phyloP scores from a whole-genome alignment of 2,113 vertebrate species.

The Muscicapa adusta region DNA sequence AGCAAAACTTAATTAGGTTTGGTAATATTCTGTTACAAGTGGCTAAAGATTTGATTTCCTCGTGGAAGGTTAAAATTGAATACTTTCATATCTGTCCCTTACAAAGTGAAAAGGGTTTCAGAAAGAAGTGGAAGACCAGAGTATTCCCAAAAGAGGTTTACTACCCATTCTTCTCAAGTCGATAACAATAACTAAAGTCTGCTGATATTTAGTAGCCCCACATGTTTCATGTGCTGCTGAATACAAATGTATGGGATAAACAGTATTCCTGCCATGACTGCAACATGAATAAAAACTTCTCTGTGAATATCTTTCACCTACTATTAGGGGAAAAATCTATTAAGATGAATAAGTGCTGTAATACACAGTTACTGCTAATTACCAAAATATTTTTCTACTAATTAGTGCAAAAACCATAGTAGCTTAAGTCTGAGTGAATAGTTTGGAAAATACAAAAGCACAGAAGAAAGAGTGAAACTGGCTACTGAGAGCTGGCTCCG shows the following conservation, averaged over 20 bases:
- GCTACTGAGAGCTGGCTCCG: conserved; percentile 45
- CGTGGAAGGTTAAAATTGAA: background rate
- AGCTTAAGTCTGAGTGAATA: conserved; percentile 12
- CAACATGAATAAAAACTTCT: background rate
- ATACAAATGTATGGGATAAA: conserved; percentile 3
- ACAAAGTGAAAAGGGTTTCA: background rate
- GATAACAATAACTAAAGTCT: background rate
- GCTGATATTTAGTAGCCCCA: background rate
- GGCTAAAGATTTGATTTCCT: background rate
- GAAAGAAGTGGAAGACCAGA: background rate
- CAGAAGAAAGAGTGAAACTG: conserved; percentile 49
- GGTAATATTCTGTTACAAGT: background rate
- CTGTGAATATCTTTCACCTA: conserved; percentile 1
- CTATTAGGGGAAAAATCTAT: background rate
- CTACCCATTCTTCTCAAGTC: background rate
- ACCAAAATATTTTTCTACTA: conserved; percentile 54
- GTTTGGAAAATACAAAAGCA: conserved; percentile 59
- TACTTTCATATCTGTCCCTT: background rate
- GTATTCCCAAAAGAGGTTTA: background rate
- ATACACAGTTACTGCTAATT: conserved; percentile 49
- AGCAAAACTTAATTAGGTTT: background rate
- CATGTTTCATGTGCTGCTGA: background rate
- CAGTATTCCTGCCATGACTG: background rate
- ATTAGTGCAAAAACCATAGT: background rate
- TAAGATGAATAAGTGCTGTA: conserved; percentile 15